These are phyloP conservation scores for Eupithecia vulgata DNA, from an alignment of 2,888 invertebrate genomes.

Conservation along the genomic window DNA sequence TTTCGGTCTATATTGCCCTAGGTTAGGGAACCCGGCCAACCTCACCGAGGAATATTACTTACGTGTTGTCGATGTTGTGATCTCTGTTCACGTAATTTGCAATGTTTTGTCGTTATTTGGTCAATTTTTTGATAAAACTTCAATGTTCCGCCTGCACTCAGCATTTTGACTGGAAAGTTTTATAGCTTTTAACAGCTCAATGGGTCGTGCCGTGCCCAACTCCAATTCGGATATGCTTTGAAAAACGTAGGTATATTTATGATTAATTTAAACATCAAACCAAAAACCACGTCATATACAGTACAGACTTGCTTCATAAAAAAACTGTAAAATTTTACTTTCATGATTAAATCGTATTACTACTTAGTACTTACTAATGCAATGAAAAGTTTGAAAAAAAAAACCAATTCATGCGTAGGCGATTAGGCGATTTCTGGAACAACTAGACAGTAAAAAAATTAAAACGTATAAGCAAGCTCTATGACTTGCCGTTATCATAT, in stretches of 20 bases:
- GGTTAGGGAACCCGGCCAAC: neutral
- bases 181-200: neutral
- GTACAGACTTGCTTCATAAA: too few relatives aligned
- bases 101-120: neutral
- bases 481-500: too few relatives aligned
- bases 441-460: too few relatives aligned
- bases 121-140: neutral
- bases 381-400: too few relatives aligned
- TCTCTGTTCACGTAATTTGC: neutral
- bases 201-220: neutral
- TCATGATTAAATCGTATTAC: too few relatives aligned
- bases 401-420: too few relatives aligned
- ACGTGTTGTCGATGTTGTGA: neutral
- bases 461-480: too few relatives aligned
- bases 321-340: too few relatives aligned
- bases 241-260: neutral
- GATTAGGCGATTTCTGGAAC: too few relatives aligned
- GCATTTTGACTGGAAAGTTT: neutral
- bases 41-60: neutral
- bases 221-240: neutral
- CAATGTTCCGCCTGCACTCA: too few relatives aligned
- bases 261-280: neutral
- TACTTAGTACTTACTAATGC: too few relatives aligned
- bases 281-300: neutral
- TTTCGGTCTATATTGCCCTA: neutral